Conservation (phyloP, 2,888 invertebrate species). For the Cloeon dipterum region DNA sequence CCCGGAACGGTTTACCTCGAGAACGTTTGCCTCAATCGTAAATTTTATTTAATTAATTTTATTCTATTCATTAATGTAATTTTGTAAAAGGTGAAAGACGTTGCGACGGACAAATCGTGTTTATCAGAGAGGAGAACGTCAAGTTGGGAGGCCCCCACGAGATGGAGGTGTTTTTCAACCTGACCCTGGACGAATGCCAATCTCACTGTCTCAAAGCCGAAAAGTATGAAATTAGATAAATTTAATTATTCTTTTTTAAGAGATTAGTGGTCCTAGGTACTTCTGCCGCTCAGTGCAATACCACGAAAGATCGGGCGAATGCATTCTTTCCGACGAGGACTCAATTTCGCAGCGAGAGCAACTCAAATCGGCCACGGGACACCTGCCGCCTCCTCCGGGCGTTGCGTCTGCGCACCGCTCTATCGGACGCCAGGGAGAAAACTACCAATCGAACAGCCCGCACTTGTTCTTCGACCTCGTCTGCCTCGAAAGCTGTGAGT, state of each 20-base stretch:
- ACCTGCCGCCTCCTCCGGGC: too few species aligned
- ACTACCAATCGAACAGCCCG: too few species aligned
- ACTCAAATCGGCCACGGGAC: slow-evolving; percentile 59
- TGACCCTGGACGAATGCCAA: slow-evolving; percentile 72
- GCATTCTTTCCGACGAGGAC: slow-evolving; percentile 78
- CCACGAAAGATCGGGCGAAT: slow-evolving; percentile 65
- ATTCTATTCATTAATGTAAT: too few species aligned
- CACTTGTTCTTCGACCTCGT: slow-evolving; percentile 77
- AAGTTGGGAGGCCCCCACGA: slow-evolving; percentile 71
- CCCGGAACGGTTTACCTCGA: slow-evolving; percentile 75
- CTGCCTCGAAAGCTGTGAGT: slow-evolving; percentile 69
- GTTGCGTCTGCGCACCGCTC: neutral
- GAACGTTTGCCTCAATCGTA: slow-evolving; percentile 75
- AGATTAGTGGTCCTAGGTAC: slow-evolving; percentile 29
- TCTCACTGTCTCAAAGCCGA: slow-evolving; percentile 68
- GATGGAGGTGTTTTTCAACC: slow-evolving; percentile 64
- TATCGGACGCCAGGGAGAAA: neutral
- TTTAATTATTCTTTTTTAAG: too few species aligned
- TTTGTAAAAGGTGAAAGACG: too few species aligned
- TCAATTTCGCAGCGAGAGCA: slow-evolving; percentile 75
- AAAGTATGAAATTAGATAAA: too few species aligned
- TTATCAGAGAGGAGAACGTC: slow-evolving; percentile 76
- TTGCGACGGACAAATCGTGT: slow-evolving; percentile 67
- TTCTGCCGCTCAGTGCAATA: slow-evolving; percentile 78
- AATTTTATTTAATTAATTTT: slow-evolving; percentile 8